phyloP scores from a whole-genome alignment of 2,113 vertebrate genomes.

The Microtus montanus region DNA sequence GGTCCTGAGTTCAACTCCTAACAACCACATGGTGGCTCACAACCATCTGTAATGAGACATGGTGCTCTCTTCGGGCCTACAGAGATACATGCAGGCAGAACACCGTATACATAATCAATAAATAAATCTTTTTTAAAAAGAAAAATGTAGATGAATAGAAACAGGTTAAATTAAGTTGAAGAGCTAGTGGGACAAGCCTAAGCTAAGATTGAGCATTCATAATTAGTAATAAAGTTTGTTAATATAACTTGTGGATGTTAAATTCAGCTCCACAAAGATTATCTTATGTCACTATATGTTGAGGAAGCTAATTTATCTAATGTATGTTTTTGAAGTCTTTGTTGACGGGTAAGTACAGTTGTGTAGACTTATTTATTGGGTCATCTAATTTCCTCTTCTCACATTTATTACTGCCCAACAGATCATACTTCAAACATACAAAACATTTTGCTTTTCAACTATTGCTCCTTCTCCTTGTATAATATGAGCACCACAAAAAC shows the following conservation, averaged over 20 bases:
- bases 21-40: no score
- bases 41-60: no score
- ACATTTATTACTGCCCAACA: neutral
- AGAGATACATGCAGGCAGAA: no score
- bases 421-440: neutral
- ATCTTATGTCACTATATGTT: neutral
- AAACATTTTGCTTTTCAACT: neutral
- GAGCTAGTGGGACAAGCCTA: neutral
- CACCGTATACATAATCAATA: no score
- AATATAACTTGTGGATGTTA: constrained; percentile 46
- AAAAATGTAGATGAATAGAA: neutral
- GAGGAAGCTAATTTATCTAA: neutral
- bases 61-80: no score
- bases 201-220: neutral
- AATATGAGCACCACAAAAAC: neutral
- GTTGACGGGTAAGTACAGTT: neutral
- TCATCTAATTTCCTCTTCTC: neutral
- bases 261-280: constrained; percentile 38
- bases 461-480: neutral
- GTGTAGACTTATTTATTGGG: neutral
- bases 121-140: no score
- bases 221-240: neutral
- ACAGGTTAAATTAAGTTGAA: neutral
- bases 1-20: no score
- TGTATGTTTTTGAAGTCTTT: neutral